Base-by-base conservation (phyloP, 1,140 invertebrate genomes). In the Cyclina sinensis region DNA sequence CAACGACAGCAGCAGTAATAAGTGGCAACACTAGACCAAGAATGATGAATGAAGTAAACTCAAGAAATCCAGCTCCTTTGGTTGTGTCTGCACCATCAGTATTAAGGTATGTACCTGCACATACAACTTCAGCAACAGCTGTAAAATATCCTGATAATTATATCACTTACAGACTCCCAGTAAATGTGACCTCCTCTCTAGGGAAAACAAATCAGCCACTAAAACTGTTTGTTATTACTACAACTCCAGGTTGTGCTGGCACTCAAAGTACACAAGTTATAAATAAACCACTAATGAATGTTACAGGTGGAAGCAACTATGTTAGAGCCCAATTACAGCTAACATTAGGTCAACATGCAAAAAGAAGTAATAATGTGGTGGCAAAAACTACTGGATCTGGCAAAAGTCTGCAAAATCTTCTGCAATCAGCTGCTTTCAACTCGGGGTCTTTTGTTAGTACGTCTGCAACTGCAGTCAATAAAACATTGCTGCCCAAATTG, bases 221-320 rank as follows among this genome's bases (percentile, higher is more conserved):
- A 4, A 78, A 54, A 57, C 46, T 35, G 14, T 18, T 70, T 30
- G 14, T 54, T 51, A 30, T 35, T 32, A 14, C 24, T 35, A 46
- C 74, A 32, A 78, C 11, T 51, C 16, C 46, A 16, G 35, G 27
- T 54, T 7, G 14, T 51, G 18, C 43, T 32, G 43, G 7, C 2
- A 78, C 27, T 18, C 46, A 78, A 46, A 78, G 39, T 76, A 48
- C 46, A 48, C 73, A 76, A n/a, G 73, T 76, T 11, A 46, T 48
- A 76, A 27, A 12, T 4, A 27, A 51, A 16, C 73, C 39, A 48
- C 18, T 46, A 24, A 76, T 76, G 73, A 18, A 30, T 46, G 39
- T 37, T 27, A 1, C 32, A 2, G 43, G 7, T 27, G 24, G 39
- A 46, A 76, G 48, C 24, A 46, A 76, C 46, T 24, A 16, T 37